Evolutionary conservation across 1,140 invertebrate species (phyloP).

Genomic region (Diprion similis): DNA sequence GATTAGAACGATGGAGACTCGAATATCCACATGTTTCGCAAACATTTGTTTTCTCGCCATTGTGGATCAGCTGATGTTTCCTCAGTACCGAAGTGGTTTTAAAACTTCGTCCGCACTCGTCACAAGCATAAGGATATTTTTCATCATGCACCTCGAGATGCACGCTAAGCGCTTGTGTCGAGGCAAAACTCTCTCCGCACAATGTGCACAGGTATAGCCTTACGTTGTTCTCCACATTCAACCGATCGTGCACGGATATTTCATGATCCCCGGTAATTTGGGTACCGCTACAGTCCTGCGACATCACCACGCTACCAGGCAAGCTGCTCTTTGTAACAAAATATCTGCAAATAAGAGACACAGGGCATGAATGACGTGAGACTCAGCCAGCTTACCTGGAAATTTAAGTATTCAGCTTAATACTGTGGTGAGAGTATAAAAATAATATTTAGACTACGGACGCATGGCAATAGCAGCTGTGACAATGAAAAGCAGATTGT

Average conservation of each 20-base stretch:
- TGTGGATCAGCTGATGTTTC: constrained; percentile 44
- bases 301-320: constrained; percentile 37
- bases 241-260: constrained; percentile 35
- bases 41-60: constrained; percentile 36
- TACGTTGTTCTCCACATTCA: constrained; percentile 30
- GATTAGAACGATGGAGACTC: constrained; percentile 45
- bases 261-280: constrained; percentile 28
- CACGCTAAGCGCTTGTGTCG: constrained; percentile 49
- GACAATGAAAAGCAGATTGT: too few species aligned
- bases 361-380: constrained; percentile 34
- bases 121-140: constrained; percentile 42
- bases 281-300: constrained; percentile 42
- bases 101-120: constrained; percentile 52
- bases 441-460: too few species aligned
- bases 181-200: constrained; percentile 55
- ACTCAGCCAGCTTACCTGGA: neutral
- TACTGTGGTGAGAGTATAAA: too few species aligned
- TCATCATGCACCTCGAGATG: constrained; percentile 38
- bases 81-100: constrained; percentile 33
- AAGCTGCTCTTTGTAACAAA: constrained; percentile 50
- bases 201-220: constrained; percentile 39
- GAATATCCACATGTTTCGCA: constrained; percentile 54
- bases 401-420: too few species aligned
- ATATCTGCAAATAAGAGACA: constrained; percentile 60
- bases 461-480: too few species aligned